A percentile compares a stretch with the other conserved stretches of the same genome.
These are phyloP conservation scores for Andrena camellia DNA, from an alignment of 2,888 invertebrate species.

Conservation along the genomic window DNA sequence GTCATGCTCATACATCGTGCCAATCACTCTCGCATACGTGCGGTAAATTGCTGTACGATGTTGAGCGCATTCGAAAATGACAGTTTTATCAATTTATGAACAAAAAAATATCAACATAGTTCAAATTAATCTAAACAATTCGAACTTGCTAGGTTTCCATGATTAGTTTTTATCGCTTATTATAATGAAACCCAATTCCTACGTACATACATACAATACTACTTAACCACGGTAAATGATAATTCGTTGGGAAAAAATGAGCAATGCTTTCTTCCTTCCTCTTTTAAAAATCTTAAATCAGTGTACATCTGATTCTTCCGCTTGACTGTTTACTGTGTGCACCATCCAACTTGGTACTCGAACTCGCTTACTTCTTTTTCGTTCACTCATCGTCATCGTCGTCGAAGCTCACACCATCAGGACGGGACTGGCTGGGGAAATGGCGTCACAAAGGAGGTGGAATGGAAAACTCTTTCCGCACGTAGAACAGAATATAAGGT, in stretches of 20 bases:
- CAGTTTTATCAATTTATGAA: slow-evolving; percentile 9
- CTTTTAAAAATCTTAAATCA: slow-evolving; percentile 43
- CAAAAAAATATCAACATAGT: no score
- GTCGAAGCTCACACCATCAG: slow-evolving; percentile 63
- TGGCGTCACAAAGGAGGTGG: slow-evolving; percentile 83
- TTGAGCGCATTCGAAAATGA: slow-evolving; percentile 43
- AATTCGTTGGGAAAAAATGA: slow-evolving; percentile 38
- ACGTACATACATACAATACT: slow-evolving; percentile 5
- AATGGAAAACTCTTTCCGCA: slow-evolving; percentile 88
- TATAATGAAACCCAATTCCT: slow-evolving; percentile 16
- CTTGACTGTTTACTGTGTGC: slow-evolving; percentile 41
- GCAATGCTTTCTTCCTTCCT: slow-evolving; percentile 67
- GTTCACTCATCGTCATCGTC: slow-evolving; percentile 66
- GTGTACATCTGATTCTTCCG: slow-evolving; percentile 14
- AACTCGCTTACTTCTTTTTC: slow-evolving; percentile 55
- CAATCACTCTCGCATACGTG: slow-evolving; percentile 35
- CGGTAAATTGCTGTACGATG: slow-evolving; percentile 51
- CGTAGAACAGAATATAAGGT: slow-evolving; percentile 94
- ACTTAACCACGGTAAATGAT: slow-evolving; percentile 52
- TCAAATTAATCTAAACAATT: not conserved
- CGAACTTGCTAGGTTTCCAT: not conserved
- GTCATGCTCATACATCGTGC: slow-evolving; percentile 44
- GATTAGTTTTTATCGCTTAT: slow-evolving; percentile 11
- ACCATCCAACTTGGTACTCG: slow-evolving; percentile 42
- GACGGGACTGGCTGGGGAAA: slow-evolving; percentile 71